Conservation (phyloP, 2,113 vertebrate species). For the Gymnocephalus cernua region DNA sequence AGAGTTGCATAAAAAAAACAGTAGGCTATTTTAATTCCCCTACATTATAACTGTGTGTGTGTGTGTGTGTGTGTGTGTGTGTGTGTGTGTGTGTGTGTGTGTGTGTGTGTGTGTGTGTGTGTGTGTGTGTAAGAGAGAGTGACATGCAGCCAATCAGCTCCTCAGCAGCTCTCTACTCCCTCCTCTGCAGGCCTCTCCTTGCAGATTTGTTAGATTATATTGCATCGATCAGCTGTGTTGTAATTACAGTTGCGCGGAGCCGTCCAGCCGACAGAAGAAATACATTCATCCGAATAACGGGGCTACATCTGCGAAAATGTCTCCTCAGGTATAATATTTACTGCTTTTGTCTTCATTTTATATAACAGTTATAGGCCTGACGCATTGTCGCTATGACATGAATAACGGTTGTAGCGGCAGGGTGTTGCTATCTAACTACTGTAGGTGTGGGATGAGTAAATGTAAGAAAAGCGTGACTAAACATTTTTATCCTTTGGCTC, state of each 20-base stretch:
- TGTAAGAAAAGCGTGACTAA: not conserved
- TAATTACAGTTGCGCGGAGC: constrained; percentile 48
- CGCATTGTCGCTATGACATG: not conserved
- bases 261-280: not conserved
- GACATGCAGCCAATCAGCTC: constrained; percentile 55
- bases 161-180: constrained; percentile 5
- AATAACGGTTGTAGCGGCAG: not conserved
- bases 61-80: not conserved
- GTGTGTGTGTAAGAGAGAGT: not conserved
- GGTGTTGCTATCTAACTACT: not conserved
- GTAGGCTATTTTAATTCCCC: too few species aligned
- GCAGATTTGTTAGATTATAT: not conserved
- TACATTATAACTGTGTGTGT: not conserved
- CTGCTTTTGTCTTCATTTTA: not conserved
- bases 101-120: not conserved
- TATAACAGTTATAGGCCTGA: rapidly evolving
- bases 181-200: constrained; percentile 20
- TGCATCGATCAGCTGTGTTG: constrained; percentile 64
- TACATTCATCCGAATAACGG: not conserved
- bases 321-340: constrained; percentile 58
- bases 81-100: too few species aligned
- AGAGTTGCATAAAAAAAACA: too few species aligned
- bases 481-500: not conserved
- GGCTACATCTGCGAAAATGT: constrained; percentile 46
- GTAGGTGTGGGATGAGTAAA: not conserved